Base-by-base conservation (phyloP, 2,797 vertebrate genomes). In the Discoglossus pictus region DNA sequence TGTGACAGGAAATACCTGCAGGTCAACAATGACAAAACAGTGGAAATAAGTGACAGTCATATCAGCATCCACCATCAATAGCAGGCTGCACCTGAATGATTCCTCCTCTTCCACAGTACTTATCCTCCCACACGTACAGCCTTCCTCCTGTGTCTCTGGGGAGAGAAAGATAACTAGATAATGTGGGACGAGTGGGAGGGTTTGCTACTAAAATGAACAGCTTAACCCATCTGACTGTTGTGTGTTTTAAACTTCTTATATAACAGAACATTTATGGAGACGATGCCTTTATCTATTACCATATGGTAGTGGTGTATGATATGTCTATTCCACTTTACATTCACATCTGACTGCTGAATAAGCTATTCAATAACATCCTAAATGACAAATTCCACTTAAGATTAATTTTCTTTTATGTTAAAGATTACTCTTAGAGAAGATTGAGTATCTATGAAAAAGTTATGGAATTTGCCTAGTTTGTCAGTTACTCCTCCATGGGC, bases 41-140 rank as follows among this genome's bases (percentile, higher is more conserved):
- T 2, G 36, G 38, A 21, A 42, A 31, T 43, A 47, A 50, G 15
- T 60, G 65, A 60, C 55, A 52, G 46, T 20, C 34, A 38, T 68
- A 38, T 50, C 65, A 68, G 25, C 16, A 43, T 52, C 16, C 13
- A 50, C 15, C 25, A 25, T 15, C 24, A 43, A 27, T 10, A 52
- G 17, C n/a, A 52, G 15, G 17, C 25, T 68, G 55, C 65, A 68
- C 46, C 46, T 52, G 38, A 67, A 24, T 34, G n/a, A 48, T 67
- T 59, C 35, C 38, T 15, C 64, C 56, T 58, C 36, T 60, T 51
- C 25, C 46, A 16, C 15, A 48, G 44, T 43, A 52, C 36, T 60
- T 68, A 68, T 68, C 55, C 47, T 23, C 65, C 65, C 54, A 68
- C 65, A 40, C 38, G 18, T 24, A 42, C 35, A 60, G 46, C 18